A percentile compares a stretch with the other conserved stretches of the same genome.
Conservation (phyloP, 1,140 invertebrate genomes). For the Drosophila tropicalis region DNA sequence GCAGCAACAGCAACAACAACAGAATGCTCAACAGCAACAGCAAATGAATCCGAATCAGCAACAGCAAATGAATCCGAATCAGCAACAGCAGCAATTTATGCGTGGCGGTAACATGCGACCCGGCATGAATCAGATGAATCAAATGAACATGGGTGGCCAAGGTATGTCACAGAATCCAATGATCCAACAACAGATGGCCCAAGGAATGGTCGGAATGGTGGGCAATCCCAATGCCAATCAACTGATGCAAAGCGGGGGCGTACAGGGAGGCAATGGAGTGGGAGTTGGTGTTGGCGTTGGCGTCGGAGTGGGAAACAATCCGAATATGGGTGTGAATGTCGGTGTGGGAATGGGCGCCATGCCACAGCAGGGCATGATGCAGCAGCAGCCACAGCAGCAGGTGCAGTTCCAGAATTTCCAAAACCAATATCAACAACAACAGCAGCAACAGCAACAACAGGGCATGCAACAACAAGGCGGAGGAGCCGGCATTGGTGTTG, state of each 20-base stretch:
- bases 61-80: conserved; percentile 58
- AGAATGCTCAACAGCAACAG: conserved; percentile 78
- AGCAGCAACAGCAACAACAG: conserved; percentile 65
- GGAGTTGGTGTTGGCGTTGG: conserved; percentile 56
- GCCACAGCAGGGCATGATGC: conserved; percentile 74
- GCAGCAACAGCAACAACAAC: conserved; percentile 43
- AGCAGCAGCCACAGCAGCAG: conserved; percentile 64
- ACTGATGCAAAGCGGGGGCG: conserved; percentile 62
- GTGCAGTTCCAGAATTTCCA: conserved; percentile 82
- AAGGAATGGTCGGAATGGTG: conserved; percentile 84
- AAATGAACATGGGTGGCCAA: conserved; percentile 84
- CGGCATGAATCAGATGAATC: conserved; percentile 83
- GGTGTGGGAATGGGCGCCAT: conserved; percentile 64
- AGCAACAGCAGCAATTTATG: conserved; percentile 81
- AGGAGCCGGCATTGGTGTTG: conserved; percentile 45
- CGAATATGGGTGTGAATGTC: conserved; percentile 18
- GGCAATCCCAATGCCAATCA: conserved; percentile 82
- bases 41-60: conserved; percentile 68
- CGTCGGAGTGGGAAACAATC: conserved; percentile 21
- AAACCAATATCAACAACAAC: conserved; percentile 73
- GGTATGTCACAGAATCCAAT: conserved; percentile 84
- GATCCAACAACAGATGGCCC: conserved; percentile 84
- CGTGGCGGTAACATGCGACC: conserved; percentile 81
- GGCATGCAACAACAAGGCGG: conserved; percentile 68
- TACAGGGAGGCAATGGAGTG: conserved; percentile 58